phyloP scores from a whole-genome alignment of 2,113 vertebrate species.

The Balaeniceps rex region DNA sequence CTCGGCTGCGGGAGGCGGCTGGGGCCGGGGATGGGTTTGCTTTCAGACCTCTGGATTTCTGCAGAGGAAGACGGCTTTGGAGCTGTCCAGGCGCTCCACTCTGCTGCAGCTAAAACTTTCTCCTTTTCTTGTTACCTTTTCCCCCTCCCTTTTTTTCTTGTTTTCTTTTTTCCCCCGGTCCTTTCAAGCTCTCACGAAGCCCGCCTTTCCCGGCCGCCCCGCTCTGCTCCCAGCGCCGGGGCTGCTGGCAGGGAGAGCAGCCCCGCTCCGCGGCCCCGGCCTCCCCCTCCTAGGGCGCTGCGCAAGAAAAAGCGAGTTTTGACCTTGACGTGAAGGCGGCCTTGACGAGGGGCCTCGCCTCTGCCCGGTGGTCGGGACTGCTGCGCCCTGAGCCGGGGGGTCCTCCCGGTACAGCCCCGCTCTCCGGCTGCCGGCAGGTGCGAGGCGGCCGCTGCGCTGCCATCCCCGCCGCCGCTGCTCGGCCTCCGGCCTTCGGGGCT shows the following conservation, averaged over 20 bases:
- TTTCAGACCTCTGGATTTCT: not conserved
- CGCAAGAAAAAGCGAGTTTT: not conserved
- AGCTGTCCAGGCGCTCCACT: not conserved
- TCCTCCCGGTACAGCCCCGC: not conserved
- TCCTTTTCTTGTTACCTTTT: not conserved
- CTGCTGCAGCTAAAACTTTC: not conserved
- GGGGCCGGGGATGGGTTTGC: not conserved
- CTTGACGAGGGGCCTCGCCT: not conserved
- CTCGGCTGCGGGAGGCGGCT: not conserved
- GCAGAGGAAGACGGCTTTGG: not conserved
- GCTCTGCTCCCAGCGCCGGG: not conserved
- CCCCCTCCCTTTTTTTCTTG: not conserved
- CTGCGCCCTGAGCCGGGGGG: not conserved
- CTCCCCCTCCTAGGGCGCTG: no score
- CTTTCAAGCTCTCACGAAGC: not conserved
- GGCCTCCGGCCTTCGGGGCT: not conserved
- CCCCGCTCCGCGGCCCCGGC: not conserved
- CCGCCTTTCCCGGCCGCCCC: not conserved
- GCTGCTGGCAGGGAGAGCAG: no score
- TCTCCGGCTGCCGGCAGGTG: not conserved
- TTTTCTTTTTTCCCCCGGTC: rapidly evolving
- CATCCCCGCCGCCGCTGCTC: not conserved
- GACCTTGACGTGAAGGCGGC: not conserved
- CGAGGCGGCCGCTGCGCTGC: not conserved
- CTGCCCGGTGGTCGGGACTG: not conserved